phyloP scores from a whole-genome alignment of 2,797 vertebrate species.

The Gouania willdenowi region DNA sequence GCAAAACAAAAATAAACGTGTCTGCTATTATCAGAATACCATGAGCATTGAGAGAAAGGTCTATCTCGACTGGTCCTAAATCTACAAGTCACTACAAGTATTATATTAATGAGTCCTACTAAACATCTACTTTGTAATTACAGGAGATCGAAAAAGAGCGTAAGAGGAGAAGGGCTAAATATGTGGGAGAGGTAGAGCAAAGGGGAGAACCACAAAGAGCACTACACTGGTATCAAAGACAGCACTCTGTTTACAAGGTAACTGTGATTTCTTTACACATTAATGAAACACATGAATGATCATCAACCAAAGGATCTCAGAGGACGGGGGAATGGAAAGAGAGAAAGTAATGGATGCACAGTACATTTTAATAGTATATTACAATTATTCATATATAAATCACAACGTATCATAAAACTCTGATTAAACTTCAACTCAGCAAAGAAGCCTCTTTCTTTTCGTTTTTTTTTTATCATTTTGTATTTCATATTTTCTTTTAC shows the following conservation, averaged over 20 bases:
- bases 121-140: conserved; percentile 93
- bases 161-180: conserved; percentile 46
- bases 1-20: conserved; percentile 77
- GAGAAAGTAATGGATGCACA: conserved; percentile 86
- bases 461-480: conserved; percentile 64
- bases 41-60: conserved; percentile 89
- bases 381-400: conserved; percentile 84
- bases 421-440: conserved; percentile 80
- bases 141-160: conserved; percentile 77
- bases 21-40: conserved; percentile 79
- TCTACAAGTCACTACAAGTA: conserved; percentile 93
- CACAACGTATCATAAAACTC: conserved; percentile 86
- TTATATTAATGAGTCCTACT: conserved; percentile 86
- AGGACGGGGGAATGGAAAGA: conserved; percentile 82
- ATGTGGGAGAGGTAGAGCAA: conserved; percentile 69
- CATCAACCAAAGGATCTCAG: conserved; percentile 81
- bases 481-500: conserved; percentile 75
- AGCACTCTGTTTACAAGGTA: conserved; percentile 89
- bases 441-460: conserved; percentile 79
- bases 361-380: conserved; percentile 85
- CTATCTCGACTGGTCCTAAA: conserved; percentile 98
- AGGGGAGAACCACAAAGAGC: conserved; percentile 73
- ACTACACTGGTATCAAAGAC: conserved; percentile 93
- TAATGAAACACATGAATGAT: conserved; percentile 88
- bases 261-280: conserved; percentile 87